Base-by-base conservation (phyloP, 2,113 vertebrate species). In the Sterna hirundo region DNA sequence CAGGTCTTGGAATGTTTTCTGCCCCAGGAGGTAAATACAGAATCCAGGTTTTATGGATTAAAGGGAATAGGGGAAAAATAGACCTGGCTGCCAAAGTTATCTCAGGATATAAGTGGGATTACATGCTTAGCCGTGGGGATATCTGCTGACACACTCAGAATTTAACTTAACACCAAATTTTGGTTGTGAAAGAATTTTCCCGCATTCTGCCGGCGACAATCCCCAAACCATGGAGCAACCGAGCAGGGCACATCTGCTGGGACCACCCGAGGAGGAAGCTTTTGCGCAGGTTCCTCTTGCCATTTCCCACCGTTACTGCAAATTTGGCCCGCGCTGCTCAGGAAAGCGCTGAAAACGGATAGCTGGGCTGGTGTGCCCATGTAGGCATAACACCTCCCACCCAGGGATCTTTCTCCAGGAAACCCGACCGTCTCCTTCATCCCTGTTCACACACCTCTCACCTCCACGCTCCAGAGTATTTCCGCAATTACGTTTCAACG, bases 1-100 rank as follows among this genome's bases (percentile, higher is more conserved):
- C 95, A 94, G 42, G 54, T 6, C 94, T 86, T 80, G 94, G 93
- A 97, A 93, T 34, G 7, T 29, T 94, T 86, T 81, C 82, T 90
- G 42, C 72, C 91, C 93, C 89, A 34, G 91, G 91, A 96, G 91
- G 78, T 46, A 93, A 93, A 51, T 42, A 52, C 84, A 96, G 62
- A 77, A 74, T 29, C 89, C 93, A 93, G 91, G 83, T 88, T 97
- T 97, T 85, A 66, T 34, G 93, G 95, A 96, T 96, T 95, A 97
- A 96, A 96, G 68, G 83, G 70, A 82, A 76, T 23, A 11, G 32
- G 69, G 81, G 80, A 6, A 55, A 92, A 95, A 83, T 0, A 64
- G 75, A 88, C 46, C 71, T 57, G 82, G 66, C 93, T 97, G 93
- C 96, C 89, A 94, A 88, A 95, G 19, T 55, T 69, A 66, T 62